Conservation (phyloP, 2,888 invertebrate species). For the Liposcelis brunnea region DNA sequence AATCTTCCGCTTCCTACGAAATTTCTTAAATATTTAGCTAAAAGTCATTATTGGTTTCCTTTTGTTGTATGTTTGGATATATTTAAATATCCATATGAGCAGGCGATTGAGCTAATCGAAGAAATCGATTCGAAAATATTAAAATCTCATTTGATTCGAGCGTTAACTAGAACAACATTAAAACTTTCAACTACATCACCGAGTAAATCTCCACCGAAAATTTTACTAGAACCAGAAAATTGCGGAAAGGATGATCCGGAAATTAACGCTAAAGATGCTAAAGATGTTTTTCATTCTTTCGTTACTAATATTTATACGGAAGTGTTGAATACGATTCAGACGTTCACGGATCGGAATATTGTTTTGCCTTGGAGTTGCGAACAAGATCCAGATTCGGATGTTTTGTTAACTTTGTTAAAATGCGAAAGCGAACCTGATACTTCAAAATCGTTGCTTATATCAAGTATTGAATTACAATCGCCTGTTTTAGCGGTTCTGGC, state of each 20-base stretch:
- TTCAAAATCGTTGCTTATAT: slow-evolving; percentile 41
- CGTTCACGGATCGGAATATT: slow-evolving; percentile 5
- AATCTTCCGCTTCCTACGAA: slow-evolving; percentile 37
- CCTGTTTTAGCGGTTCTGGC: slow-evolving; percentile 47
- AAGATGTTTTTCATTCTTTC: slow-evolving; percentile 1
- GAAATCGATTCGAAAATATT: slow-evolving; percentile 38
- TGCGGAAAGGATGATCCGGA: not conserved
- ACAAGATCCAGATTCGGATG: slow-evolving; percentile 24
- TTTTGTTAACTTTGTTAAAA: slow-evolving; percentile 45
- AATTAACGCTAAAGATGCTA: not conserved
- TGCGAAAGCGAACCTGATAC: slow-evolving; percentile 40
- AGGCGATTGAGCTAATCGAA: slow-evolving; percentile 32
- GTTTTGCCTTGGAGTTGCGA: slow-evolving; percentile 7
- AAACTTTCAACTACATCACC: slow-evolving; percentile 5
- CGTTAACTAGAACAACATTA: slow-evolving; percentile 1
- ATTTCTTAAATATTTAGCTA: slow-evolving; percentile 41
- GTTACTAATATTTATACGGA: slow-evolving; percentile 4
- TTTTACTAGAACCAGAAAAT: slow-evolving; percentile 3
- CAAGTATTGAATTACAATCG: slow-evolving; percentile 36
- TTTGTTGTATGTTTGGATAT: slow-evolving; percentile 50
- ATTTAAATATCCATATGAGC: slow-evolving; percentile 43
- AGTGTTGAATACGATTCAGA: slow-evolving; percentile 3
- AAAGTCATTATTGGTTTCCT: slow-evolving; percentile 47
- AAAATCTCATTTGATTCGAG: slow-evolving; percentile 34
- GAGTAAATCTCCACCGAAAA: slow-evolving; percentile 4